Conservation (phyloP, 2,888 invertebrate species). For the Oeneis ivallda region DNA sequence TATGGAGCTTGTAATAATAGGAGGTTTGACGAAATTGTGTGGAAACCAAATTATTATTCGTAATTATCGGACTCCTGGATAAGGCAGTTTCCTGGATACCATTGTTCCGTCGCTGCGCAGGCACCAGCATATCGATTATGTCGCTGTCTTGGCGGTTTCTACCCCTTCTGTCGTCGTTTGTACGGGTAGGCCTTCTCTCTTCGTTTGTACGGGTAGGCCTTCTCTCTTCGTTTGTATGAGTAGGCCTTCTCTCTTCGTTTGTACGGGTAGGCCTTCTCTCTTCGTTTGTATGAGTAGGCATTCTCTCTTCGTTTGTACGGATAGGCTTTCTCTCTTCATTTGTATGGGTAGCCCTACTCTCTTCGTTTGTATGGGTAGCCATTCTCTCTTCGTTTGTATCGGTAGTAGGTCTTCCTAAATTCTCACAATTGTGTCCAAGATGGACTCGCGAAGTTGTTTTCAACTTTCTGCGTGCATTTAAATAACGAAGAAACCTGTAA, state of each 20-base stretch:
- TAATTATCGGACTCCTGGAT: conserved; percentile 42
- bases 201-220: too few relatives aligned
- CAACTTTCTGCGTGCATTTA: conserved; percentile 34
- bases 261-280: too few relatives aligned
- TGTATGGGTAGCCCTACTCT: too few relatives aligned
- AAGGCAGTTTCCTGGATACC: conserved; percentile 42
- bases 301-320: too few relatives aligned
- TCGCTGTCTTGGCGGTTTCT: conserved; percentile 45
- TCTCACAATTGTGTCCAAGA: conserved; percentile 7
- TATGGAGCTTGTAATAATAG: conserved; percentile 24
- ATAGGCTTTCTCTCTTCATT: too few relatives aligned
- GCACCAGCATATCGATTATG: conserved; percentile 41
- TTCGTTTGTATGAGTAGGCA: too few relatives aligned
- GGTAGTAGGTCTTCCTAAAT: conserved; percentile 1
- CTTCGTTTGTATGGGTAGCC: too few relatives aligned
- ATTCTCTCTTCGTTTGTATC: conserved; percentile 37
- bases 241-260: too few relatives aligned
- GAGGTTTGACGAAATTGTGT: conserved; percentile 3
- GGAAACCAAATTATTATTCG: conserved; percentile 23
- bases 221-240: too few relatives aligned
- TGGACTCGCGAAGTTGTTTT: neutral
- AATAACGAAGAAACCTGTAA: conserved; percentile 47
- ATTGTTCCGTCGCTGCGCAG: conserved; percentile 45
- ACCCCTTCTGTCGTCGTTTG: too few relatives aligned
- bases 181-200: too few relatives aligned